Base-by-base conservation (phyloP, 2,888 invertebrate genomes). In the Sisyra nigra region DNA sequence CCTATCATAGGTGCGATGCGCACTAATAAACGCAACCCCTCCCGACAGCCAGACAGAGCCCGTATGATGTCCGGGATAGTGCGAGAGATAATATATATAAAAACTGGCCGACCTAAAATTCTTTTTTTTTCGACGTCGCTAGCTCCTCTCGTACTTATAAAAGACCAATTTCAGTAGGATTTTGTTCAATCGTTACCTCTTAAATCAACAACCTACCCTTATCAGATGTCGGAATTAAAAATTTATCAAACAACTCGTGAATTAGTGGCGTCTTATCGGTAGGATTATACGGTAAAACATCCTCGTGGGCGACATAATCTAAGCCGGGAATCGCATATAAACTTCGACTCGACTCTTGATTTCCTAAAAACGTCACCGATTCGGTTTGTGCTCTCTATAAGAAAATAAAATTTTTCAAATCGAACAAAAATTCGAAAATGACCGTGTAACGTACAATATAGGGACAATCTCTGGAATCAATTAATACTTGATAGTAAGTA, bases 271-370 rank as follows among this genome's bases (percentile, higher is more conserved):
- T 77, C 50, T 81, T 74, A 55, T 94, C 94, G 19, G 80, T 79
- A 1, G 91, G 84, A 2, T 82, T 76, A 59, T 94, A 97, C 0
- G 98, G 98, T 52, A 97, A 74, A 50, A 98, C 85, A 63, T 98
- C 97, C 57, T 94, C 92, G 56, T 99, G 98, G 0, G 92, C 89
- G 8, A 97, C 96, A 61, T 97, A 98, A 67, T 98, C 97, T 48
- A 98, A 65, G 0, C 97, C 97, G 6, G 94, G 94, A 55, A 96
- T 93, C 1, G 94, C 93, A 61, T 96, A 96, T 29, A 96, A 66
- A 56, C 92, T 93, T 45, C 93, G 74, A 55, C 88, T 91, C 11
- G 91, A 91, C 59, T 94, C 93, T 61, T 93, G 93, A 62, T 91
- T 93, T 13, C 94, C 93, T 40, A 97, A 69, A 63, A 97, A 96